Percentiles rank a stretch among this genome's conserved stretches.
phyloP scores from a whole-genome alignment of 2,113 vertebrate species.

The Phyllostomus hastatus region DNA sequence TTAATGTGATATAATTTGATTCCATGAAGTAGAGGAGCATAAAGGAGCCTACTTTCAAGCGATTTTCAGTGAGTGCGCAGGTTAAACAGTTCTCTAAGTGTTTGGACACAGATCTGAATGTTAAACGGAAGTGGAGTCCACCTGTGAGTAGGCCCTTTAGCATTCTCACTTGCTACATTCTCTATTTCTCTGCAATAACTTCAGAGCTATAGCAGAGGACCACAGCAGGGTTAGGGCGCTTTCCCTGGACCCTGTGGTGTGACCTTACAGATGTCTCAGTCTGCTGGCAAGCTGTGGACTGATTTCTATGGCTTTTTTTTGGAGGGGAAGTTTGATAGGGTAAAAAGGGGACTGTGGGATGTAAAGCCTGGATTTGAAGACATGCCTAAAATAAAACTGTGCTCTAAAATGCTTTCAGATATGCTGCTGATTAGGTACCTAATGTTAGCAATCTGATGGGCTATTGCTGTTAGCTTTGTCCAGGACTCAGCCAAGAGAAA shows the following conservation, averaged over 20 bases:
- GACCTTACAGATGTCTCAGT: slow-evolving; percentile 41
- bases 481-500: background rate
- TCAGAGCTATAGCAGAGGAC: background rate
- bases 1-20: slow-evolving; percentile 64
- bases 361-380: slow-evolving; percentile 36
- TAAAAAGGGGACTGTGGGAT: background rate
- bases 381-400: slow-evolving; percentile 15
- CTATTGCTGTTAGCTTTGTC: background rate
- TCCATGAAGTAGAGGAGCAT: slow-evolving; percentile 21
- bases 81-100: slow-evolving; percentile 17
- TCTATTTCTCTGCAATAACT: slow-evolving; percentile 50
- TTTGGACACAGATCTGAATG: background rate
- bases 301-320: slow-evolving; percentile 12
- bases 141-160: slow-evolving; percentile 32
- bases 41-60: slow-evolving; percentile 4
- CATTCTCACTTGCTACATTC: background rate
- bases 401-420: slow-evolving; percentile 17
- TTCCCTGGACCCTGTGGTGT: slow-evolving; percentile 25
- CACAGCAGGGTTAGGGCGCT: slow-evolving; percentile 25
- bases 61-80: slow-evolving; percentile 18
- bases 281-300: background rate
- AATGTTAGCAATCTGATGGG: background rate
- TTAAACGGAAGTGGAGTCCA: background rate
- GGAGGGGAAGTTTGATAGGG: background rate
- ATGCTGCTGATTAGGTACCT: background rate